Evolutionary conservation across 2,113 vertebrate genomes (phyloP).

Genomic region (Atrichornis clamosus): DNA sequence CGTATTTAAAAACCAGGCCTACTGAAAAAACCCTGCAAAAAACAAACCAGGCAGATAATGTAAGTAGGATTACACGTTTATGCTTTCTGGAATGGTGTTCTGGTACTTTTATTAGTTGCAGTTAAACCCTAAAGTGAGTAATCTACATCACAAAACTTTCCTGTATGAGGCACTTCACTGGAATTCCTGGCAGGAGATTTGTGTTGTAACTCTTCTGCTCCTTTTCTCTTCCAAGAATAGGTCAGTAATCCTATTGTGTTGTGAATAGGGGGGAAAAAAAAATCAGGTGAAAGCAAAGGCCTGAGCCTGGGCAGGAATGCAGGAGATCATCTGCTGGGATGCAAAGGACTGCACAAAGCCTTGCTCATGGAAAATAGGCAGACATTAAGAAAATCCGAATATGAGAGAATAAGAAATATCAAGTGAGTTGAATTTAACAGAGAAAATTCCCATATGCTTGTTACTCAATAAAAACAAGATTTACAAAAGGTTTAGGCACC

Average conservation of each 20-base stretch:
- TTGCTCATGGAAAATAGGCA: not conserved
- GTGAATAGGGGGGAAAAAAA: not conserved
- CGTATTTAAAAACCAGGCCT: not conserved
- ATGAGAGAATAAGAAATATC: not conserved
- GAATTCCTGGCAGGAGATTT: not conserved
- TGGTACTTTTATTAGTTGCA: not conserved
- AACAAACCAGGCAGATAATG: not conserved
- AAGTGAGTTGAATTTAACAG: not conserved
- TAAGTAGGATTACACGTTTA: fast-evolving
- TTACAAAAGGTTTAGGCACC: not conserved
- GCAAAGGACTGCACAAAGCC: not conserved
- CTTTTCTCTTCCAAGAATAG: not conserved
- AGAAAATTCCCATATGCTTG: fast-evolving
- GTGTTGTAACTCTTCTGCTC: not conserved
- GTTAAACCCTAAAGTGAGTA: not conserved
- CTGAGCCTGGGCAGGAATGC: not conserved
- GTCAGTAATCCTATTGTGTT: not conserved
- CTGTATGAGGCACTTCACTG: not conserved
- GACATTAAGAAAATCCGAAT: not conserved
- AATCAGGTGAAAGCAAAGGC: not conserved
- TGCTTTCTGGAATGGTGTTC: not conserved
- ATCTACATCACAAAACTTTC: not conserved
- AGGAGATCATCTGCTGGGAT: not conserved
- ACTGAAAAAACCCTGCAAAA: not conserved
- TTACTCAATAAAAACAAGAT: not conserved